These are phyloP conservation scores for Drosophila sechellia DNA, from an alignment of 1,140 invertebrate species.

Conservation along the genomic window DNA sequence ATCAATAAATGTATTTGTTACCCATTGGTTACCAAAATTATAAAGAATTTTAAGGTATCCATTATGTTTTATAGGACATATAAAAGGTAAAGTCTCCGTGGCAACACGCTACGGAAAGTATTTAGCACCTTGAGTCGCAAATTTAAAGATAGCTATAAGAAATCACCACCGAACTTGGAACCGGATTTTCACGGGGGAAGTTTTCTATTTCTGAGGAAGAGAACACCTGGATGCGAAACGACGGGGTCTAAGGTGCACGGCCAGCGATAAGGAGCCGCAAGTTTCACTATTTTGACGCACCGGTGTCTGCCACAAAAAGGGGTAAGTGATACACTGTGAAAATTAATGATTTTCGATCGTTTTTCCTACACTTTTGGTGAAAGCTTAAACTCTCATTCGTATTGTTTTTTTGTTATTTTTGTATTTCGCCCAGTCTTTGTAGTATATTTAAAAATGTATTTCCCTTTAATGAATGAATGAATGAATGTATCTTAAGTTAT, in stretches of 20 bases:
- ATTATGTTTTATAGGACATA: not conserved
- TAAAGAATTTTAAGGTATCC: not conserved
- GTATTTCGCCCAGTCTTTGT: not conserved
- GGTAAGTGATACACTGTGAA: constrained; percentile 12
- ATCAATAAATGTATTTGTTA: no score
- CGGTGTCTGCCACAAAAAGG: constrained; percentile 59
- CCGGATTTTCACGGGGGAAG: constrained; percentile 63
- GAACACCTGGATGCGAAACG: constrained; percentile 65
- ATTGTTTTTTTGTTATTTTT: not conserved
- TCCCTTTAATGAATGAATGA: not conserved
- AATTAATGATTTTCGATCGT: not conserved
- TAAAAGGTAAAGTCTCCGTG: constrained; percentile 12
- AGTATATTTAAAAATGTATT: no score
- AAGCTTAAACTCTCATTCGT: no score
- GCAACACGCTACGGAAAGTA: constrained; percentile 26
- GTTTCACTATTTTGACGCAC: constrained; percentile 74
- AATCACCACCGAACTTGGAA: constrained; percentile 35
- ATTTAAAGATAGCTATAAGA: constrained; percentile 4
- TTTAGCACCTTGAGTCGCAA: constrained; percentile 62
- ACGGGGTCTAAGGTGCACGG: constrained; percentile 63
- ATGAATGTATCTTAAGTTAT: no score
- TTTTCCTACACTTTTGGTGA: not conserved
- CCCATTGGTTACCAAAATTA: no score
- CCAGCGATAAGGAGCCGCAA: constrained; percentile 48
- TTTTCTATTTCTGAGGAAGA: constrained; percentile 65